A percentile compares a stretch with the other conserved stretches of the same genome.
Evolutionary conservation across 2,888 invertebrate species (phyloP).

Genomic region (Conus canariensis): DNA sequence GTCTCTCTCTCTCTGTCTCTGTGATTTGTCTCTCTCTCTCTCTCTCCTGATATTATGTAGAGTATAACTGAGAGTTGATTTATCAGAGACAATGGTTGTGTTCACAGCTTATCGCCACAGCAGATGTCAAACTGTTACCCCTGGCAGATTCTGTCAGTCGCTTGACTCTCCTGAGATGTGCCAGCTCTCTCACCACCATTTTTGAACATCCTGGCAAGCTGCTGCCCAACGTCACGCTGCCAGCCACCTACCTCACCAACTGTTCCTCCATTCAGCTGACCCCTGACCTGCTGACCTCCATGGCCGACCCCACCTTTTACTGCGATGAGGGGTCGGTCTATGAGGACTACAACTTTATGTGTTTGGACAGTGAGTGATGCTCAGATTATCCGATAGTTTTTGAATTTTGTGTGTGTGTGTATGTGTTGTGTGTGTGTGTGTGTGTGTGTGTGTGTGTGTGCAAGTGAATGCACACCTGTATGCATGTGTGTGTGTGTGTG

Average conservation of each 20-base stretch:
- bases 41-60: no score
- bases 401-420: no score
- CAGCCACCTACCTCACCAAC: constrained; percentile 27
- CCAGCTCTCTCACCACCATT: constrained; percentile 36
- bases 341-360: constrained; percentile 49
- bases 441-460: no score
- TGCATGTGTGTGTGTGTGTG: no score
- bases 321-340: constrained; percentile 46
- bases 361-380: constrained; percentile 48
- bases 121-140: constrained; percentile 43
- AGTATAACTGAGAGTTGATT: no score
- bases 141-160: constrained; percentile 37
- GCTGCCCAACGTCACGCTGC: constrained; percentile 42
- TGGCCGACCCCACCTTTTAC: neutral
- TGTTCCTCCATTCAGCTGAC: constrained; percentile 45
- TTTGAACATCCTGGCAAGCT: constrained; percentile 29
- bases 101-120: constrained; percentile 39
- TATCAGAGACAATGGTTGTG: neutral
- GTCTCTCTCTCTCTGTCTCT: no score
- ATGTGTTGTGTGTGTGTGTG: no score
- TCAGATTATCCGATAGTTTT: neutral
- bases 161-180: constrained; percentile 43
- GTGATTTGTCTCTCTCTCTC: no score
- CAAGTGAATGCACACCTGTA: no score
- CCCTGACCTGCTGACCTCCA: constrained; percentile 36